Base-by-base conservation (phyloP, 2,888 invertebrate genomes). In the Bembecia ichneumoniformis region DNA sequence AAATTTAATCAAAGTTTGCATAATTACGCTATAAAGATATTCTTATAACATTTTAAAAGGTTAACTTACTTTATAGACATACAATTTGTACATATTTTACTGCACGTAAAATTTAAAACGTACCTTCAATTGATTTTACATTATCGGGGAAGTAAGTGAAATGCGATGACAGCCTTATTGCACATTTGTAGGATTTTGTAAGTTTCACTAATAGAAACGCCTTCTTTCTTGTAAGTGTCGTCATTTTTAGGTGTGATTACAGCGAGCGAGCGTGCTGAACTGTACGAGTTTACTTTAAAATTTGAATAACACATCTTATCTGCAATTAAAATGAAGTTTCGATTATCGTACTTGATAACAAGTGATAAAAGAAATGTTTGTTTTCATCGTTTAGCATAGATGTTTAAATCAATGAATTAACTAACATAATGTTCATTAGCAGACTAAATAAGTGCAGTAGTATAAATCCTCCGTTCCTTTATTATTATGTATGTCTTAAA, bases 61-160 rank as follows among this genome's bases (percentile, higher is more conserved):
- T 28, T 28, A 28, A 28, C 7, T 28, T 28, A 28, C 7, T 28
- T 28, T 28, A 28, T 28, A 28, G 20, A 28, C 20, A 20, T 1
- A 28, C 5, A 28, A 7, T 28, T 28, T 9, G 28, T 28, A 28
- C 9, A 28, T 28, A 28, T 28, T 28, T 28, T n/a, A n/a, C n/a
- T n/a, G n/a, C n/a, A 28, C 9, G 7, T 28, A 7, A 28, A 28
- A 28, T 9, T 28, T 5, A 55, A 47, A 51, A 55, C 66, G 82
- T 80, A 80, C 89, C 89, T 74, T 86, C 77, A 43, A 86, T 74
- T 4, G 87, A 87, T 54, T 77, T 68, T 51, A 78, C 77, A 60
- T 75, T 77, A 56, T 92, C 91, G 0, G 91, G 89, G 53, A 81
- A 82, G 64, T 91, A 92, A 51, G 82, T 89, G 67, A 92, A 92